A percentile compares a stretch with the other conserved stretches of the same genome.
These are phyloP conservation scores for Poecilia picta DNA, from an alignment of 2,797 vertebrate genomes.

Conservation along the genomic window DNA sequence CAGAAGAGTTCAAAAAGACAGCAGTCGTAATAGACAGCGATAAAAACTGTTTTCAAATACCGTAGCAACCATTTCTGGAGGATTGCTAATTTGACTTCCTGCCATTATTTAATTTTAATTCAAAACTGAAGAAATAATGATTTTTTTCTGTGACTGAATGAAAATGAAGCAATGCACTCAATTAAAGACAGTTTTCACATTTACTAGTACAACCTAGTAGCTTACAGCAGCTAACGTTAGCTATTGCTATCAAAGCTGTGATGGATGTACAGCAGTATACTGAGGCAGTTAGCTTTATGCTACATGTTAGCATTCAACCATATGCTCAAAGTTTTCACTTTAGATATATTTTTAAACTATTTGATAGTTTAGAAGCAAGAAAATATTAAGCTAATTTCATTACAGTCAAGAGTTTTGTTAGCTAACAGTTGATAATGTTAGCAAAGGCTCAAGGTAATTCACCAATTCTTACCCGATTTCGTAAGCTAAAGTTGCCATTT, in stretches of 20 bases:
- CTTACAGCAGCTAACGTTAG: constrained; percentile 1
- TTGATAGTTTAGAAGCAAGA: background rate
- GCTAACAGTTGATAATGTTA: background rate
- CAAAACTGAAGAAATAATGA: background rate
- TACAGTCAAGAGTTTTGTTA: background rate
- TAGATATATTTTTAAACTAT: background rate
- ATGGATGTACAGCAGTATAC: background rate
- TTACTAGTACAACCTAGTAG: constrained; percentile 2
- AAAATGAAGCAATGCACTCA: background rate
- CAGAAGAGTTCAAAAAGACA: constrained; percentile 22
- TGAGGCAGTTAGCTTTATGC: constrained; percentile 9
- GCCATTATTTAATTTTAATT: background rate
- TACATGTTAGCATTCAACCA: constrained; percentile 14
- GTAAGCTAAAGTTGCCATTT: background rate
- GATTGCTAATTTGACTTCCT: background rate
- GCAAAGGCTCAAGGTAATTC: background rate
- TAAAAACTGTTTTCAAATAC: constrained; percentile 1
- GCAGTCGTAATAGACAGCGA: constrained; percentile 3
- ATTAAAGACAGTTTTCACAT: background rate
- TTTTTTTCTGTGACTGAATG: background rate
- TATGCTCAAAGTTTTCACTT: background rate
- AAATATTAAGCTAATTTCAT: background rate
- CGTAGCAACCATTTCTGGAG: constrained; percentile 22
- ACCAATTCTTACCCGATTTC: background rate
- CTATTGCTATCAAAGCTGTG: background rate